phyloP scores from a whole-genome alignment of 2,888 invertebrate genomes.

The Acanthosepion esculentum region DNA sequence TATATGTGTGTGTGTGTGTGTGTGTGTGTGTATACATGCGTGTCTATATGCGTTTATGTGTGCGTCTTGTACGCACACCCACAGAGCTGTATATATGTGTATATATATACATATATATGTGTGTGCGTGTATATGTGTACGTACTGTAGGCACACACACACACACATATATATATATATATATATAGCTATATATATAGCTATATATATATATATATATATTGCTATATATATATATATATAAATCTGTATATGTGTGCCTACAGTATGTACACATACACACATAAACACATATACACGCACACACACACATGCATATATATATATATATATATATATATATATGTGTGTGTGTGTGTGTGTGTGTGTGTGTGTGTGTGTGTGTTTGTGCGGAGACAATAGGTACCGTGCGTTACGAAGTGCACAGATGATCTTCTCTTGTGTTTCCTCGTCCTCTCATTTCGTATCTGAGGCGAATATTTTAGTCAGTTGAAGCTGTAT shows the following conservation, averaged over 20 bases:
- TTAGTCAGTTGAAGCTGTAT: background rate
- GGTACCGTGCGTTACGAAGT: background rate
- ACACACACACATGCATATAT: background rate
- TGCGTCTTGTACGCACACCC: background rate
- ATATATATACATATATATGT: no score
- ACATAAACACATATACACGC: background rate
- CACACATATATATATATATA: background rate
- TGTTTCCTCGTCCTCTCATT: background rate
- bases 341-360: background rate
- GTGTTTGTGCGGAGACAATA: background rate
- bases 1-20: no score
- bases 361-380: background rate
- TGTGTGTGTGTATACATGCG: no score
- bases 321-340: constrained; percentile 2
- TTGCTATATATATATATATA: constrained; percentile 2
- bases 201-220: constrained; percentile 2
- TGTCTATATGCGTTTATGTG: background rate
- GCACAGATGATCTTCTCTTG: background rate
- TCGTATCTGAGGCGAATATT: background rate
- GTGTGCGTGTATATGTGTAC: no score
- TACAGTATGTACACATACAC: rapidly evolving
- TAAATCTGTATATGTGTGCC: background rate
- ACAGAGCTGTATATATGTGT: no score
- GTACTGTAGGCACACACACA: no score
- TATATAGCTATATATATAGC: no score